Percentiles rank a stretch among this genome's conserved stretches.
These are phyloP conservation scores for Chaetophractus vellerosus DNA, from an alignment of 2,797 vertebrate genomes.

Conservation along the genomic window DNA sequence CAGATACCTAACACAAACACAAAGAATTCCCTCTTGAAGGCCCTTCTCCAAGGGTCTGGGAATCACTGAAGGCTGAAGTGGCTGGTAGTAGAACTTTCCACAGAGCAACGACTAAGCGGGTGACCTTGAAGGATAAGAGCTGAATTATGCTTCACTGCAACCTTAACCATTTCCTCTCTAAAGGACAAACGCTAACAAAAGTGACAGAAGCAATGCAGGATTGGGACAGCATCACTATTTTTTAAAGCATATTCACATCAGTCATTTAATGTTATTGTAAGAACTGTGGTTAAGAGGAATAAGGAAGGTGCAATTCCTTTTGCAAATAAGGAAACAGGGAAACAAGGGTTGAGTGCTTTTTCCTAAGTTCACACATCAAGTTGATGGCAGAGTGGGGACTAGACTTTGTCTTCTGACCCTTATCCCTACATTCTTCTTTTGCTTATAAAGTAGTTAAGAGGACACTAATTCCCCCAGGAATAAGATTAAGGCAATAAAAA, in stretches of 20 bases:
- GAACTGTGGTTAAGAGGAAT: neutral
- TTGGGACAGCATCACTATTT: neutral
- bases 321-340: constrained; percentile 19
- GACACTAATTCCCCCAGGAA: neutral
- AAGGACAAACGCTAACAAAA: constrained; percentile 56
- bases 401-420: neutral
- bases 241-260: neutral
- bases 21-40: constrained; percentile 7
- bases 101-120: neutral
- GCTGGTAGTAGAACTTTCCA: neutral
- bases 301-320: neutral
- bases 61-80: neutral
- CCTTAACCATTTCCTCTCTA: neutral
- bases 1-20: constrained; percentile 21
- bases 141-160: neutral
- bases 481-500: constrained; percentile 37
- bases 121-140: neutral
- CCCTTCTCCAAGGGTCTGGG: neutral
- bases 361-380: neutral
- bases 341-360: neutral
- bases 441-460: neutral
- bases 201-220: neutral
- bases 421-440: neutral
- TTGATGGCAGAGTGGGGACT: neutral
- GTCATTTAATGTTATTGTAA: constrained; percentile 17